Evolutionary conservation across 2,888 invertebrate species (phyloP).

Genomic region (Hylaea fasciaria): DNA sequence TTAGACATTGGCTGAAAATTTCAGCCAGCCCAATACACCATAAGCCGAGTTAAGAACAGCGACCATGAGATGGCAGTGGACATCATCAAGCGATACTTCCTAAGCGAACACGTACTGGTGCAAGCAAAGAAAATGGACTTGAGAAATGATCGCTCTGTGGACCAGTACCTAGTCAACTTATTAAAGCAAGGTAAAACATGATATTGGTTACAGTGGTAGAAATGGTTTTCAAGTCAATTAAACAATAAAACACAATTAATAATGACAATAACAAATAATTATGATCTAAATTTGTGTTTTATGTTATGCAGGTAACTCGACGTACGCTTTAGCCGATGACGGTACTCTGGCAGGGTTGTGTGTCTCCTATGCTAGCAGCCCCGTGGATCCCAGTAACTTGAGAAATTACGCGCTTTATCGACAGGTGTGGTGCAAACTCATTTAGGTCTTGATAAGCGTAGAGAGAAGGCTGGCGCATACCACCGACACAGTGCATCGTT

Average conservation of each 20-base stretch:
- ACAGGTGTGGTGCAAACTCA: slow-evolving; percentile 57
- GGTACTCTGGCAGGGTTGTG: slow-evolving; percentile 67
- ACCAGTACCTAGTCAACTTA: slow-evolving; percentile 66
- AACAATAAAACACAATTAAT: too few relatives aligned
- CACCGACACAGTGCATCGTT: too few relatives aligned
- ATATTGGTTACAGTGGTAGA: too few relatives aligned
- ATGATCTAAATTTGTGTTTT: too few relatives aligned
- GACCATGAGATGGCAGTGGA: slow-evolving; percentile 59
- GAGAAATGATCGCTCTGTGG: slow-evolving; percentile 65
- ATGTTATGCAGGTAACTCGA: slow-evolving; percentile 62
- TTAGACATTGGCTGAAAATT: slow-evolving; percentile 21
- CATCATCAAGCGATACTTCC: slow-evolving; percentile 63
- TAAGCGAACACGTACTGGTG: slow-evolving; percentile 70
- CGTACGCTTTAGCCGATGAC: slow-evolving; percentile 61
- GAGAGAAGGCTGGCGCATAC: too few relatives aligned
- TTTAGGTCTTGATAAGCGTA: too few relatives aligned
- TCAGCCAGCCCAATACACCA: slow-evolving; percentile 58
- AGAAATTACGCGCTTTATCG: slow-evolving; percentile 72
- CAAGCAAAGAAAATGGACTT: slow-evolving; percentile 66
- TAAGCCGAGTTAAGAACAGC: slow-evolving; percentile 52
- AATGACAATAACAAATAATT: too few relatives aligned
- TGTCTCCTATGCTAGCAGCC: slow-evolving; percentile 66
- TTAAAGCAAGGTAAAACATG: slow-evolving; percentile 66
- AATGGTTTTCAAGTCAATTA: too few relatives aligned
- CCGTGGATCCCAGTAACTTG: slow-evolving; percentile 64